Evolutionary conservation across 1,140 invertebrate species (phyloP), one percentile per base, ranked within the genome.

Genomic region (Calliopsis andreniformis): DNA sequence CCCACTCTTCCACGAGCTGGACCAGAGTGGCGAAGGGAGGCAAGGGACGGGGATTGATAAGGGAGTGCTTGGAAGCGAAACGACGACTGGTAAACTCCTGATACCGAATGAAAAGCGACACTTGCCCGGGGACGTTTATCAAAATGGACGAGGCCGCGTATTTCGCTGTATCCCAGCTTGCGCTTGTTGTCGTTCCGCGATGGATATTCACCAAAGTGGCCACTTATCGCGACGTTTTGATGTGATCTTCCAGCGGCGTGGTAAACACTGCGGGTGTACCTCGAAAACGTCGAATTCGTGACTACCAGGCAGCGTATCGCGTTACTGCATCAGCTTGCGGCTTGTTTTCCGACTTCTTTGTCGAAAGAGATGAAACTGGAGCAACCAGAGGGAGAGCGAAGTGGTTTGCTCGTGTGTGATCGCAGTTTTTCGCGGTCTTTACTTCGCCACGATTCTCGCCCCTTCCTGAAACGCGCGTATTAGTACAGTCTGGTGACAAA

Each of bases 131-230:
- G 42, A 35, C 30, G 18, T 71, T 71, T 32, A 61, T 71, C 68
- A 49, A 58, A 35, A 59, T 45, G 67, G 51, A 43, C 42, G 53
- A 35, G 23, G 61, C 32, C 43, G 56, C 30, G n/a, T 49, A 23
- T 62, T 71, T 71, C n/a, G 51, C 55, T 25, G 51, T 8, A 12
- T n/a, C 47, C 5, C 8, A n/a, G n/a, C 6, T 6, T 16, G 12
- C 18, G 1, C 18, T n/a, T n/a, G 16, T 47, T 47, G n/a, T 3
- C 45, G 18, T 4, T 1, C 20, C 10, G 23, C 16, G 42, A 55
- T 6, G 16, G 8, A 28, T 25, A 53, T 55, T 53, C 18, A 28
- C 32, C 18, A 25, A 55, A 68, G 23, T 45, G 16, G 47, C 25
- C 23, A 18, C 35, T 56, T 45, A 69, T 69, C 53, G 20, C 53